phyloP scores from a whole-genome alignment of 2,113 vertebrate species.

The Melanerpes aurifrons region DNA sequence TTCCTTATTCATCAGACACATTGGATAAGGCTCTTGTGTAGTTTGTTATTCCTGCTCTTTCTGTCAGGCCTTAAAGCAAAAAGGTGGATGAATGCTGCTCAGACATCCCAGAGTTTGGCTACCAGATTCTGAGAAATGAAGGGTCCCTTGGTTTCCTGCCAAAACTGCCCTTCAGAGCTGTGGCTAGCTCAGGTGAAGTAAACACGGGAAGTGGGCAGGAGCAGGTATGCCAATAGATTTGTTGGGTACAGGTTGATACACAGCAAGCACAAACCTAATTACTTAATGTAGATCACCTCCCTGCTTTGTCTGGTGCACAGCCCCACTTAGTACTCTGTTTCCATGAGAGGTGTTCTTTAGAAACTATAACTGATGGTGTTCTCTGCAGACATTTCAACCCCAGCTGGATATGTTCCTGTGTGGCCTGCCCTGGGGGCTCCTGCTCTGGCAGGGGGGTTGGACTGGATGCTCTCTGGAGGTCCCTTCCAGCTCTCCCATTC shows the following conservation, averaged over 20 bases:
- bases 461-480: not conserved
- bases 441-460: too few relatives aligned
- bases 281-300: not conserved
- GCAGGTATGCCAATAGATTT: not conserved
- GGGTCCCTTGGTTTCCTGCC: not conserved
- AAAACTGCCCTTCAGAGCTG: not conserved
- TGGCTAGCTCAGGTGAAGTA: not conserved
- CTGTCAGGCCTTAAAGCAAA: not conserved
- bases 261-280: too few relatives aligned
- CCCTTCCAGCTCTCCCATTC: too few relatives aligned
- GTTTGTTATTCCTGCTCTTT: not conserved
- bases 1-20: not conserved
- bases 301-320: not conserved
- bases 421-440: too few relatives aligned
- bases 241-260: not conserved
- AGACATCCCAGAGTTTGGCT: not conserved
- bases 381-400: too few relatives aligned
- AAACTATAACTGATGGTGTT: not conserved
- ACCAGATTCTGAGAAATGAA: not conserved
- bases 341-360: not conserved
- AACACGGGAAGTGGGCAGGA: not conserved
- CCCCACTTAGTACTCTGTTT: not conserved
- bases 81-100: not conserved
- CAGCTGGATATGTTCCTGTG: too few relatives aligned
- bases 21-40: not conserved